These are phyloP conservation scores for Neotoma lepida DNA, from an alignment of 2,113 vertebrate species.

Conservation along the genomic window DNA sequence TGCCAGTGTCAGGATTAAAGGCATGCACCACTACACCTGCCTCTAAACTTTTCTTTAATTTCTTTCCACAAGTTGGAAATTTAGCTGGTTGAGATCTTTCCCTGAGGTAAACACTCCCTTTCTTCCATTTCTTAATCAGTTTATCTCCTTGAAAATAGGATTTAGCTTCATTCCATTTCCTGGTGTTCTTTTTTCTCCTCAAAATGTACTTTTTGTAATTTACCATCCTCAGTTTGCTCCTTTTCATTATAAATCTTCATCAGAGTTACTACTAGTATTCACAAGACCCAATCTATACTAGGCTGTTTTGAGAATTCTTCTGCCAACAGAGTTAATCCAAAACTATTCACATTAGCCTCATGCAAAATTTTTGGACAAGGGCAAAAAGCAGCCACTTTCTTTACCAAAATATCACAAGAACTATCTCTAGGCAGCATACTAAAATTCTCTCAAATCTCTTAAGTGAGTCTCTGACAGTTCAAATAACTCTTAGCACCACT, in stretches of 20 bases:
- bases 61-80: not conserved
- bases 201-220: not conserved
- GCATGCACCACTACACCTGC: not conserved
- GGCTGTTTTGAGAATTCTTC: not conserved
- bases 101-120: not conserved
- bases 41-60: not conserved
- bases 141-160: not conserved
- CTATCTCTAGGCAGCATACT: not conserved
- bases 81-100: not conserved
- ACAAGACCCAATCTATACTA: not conserved
- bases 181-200: not conserved
- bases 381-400: not conserved
- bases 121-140: not conserved
- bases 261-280: not conserved
- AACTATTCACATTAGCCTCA: not conserved
- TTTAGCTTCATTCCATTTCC: not conserved
- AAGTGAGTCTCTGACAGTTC: not conserved
- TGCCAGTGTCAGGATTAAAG: not conserved
- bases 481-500: not conserved
- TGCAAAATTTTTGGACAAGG: not conserved
- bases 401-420: not conserved
- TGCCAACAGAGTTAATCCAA: not conserved
- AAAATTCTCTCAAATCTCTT: not conserved
- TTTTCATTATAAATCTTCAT: not conserved
- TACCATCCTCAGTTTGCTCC: not conserved